Conservation (phyloP, 2,113 vertebrate species). For the Pungitius pungitius region DNA sequence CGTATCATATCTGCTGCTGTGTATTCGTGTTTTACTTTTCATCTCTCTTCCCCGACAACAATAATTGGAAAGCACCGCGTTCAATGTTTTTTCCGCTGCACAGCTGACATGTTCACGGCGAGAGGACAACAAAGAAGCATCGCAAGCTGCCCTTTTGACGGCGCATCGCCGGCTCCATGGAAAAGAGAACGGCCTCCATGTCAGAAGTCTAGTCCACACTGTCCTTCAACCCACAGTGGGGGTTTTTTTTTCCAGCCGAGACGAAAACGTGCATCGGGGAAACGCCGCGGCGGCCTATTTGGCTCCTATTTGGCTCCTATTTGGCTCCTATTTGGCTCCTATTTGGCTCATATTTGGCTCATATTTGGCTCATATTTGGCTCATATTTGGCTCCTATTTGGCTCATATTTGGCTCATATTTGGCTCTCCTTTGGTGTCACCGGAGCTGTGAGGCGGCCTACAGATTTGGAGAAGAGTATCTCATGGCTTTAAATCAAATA, state of each 20-base stretch:
- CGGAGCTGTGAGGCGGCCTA: conserved; percentile 32
- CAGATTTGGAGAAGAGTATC: conserved; percentile 43
- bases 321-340: too few species aligned
- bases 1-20: not conserved
- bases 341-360: too few species aligned
- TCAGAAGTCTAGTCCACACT: conserved; percentile 35
- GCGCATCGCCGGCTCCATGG: not conserved
- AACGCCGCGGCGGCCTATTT: conserved; percentile 11
- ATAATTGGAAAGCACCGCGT: not conserved
- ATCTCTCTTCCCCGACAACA: not conserved
- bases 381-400: too few species aligned
- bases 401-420: too few species aligned
- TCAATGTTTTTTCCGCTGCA: not conserved
- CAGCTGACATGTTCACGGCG: not conserved
- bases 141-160: conserved; percentile 10
- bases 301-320: too few species aligned
- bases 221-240: too few species aligned
- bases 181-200: conserved; percentile 24
- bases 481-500: conserved; percentile 39
- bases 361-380: too few species aligned
- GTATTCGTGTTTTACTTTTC: not conserved
- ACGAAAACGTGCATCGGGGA: conserved; percentile 20
- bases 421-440: conserved; percentile 41
- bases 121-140: not conserved
- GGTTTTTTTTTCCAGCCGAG: conserved; percentile 21